Percentiles rank a stretch among this genome's conserved stretches.
Conservation (phyloP, 2,797 vertebrate genomes). For the Enteromius trimaculatus region DNA sequence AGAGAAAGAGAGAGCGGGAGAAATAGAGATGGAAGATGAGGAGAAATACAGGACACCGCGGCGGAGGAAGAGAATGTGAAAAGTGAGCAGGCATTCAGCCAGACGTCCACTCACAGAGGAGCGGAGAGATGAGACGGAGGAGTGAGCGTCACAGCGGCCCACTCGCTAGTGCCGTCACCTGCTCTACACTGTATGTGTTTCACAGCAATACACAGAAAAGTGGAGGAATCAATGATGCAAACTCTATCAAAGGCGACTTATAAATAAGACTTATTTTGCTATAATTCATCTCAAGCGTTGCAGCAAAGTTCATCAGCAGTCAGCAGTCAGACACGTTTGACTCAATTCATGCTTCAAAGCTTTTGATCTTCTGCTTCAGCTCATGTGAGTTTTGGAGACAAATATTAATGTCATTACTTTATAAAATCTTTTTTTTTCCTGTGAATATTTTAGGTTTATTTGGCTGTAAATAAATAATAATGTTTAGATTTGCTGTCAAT, state of each 20-base stretch:
- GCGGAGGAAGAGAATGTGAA: not conserved
- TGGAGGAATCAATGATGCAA: not conserved
- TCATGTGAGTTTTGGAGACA: not conserved
- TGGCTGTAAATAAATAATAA: too few species aligned
- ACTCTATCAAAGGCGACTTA: not conserved
- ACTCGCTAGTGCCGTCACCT: not conserved
- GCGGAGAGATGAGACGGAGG: not conserved
- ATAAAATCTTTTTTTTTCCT: too few species aligned
- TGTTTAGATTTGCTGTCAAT: too few species aligned
- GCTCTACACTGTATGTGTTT: not conserved
- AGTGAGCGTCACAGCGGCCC: not conserved
- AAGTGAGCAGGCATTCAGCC: not conserved
- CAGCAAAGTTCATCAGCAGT: not conserved
- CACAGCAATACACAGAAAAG: not conserved
- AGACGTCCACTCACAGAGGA: not conserved
- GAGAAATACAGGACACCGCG: slow-evolving; percentile 8
- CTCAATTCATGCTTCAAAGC: not conserved
- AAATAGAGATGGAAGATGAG: slow-evolving; percentile 1
- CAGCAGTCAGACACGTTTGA: not conserved
- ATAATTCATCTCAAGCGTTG: not conserved
- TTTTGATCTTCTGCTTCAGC: not conserved
- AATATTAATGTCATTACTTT: not conserved
- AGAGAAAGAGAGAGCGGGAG: not conserved
- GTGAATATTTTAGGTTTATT: not conserved
- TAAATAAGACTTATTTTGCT: not conserved